Percentiles rank a stretch among this genome's conserved stretches.
Evolutionary conservation across 2,888 invertebrate genomes (phyloP).

Genomic region (Zygaena filipendulae): DNA sequence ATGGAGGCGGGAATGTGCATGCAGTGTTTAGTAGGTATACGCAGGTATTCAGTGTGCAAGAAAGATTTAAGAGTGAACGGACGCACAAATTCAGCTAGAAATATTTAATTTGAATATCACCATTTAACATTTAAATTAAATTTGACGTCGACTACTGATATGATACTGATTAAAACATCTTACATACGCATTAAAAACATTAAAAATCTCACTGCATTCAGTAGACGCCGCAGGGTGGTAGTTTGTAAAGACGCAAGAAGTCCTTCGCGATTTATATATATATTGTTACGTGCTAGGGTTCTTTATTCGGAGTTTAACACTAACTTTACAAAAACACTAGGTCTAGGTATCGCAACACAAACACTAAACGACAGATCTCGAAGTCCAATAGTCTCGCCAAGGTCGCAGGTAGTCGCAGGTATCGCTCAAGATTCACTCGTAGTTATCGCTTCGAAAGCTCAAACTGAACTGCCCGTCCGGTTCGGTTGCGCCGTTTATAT

Average conservation of each 20-base stretch:
- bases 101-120: slow-evolving; percentile 10
- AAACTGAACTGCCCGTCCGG: too few relatives aligned
- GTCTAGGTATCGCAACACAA: too few relatives aligned
- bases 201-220: slow-evolving; percentile 8
- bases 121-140: slow-evolving; percentile 9
- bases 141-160: slow-evolving; percentile 10
- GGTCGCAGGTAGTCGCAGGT: too few relatives aligned
- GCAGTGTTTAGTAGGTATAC: too few relatives aligned
- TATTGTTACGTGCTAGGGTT: too few relatives aligned
- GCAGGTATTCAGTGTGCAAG: slow-evolving; percentile 8
- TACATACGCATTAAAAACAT: slow-evolving; percentile 10
- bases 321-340: too few relatives aligned
- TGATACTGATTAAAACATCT: slow-evolving; percentile 9
- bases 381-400: too few relatives aligned
- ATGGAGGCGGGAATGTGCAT: slow-evolving; percentile 4
- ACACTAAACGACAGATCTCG: too few relatives aligned
- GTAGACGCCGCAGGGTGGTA: slow-evolving; percentile 9
- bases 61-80: slow-evolving; percentile 8
- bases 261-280: slow-evolving; percentile 3
- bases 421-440: too few relatives aligned
- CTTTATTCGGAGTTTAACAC: too few relatives aligned
- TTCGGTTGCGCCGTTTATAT: too few relatives aligned
- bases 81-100: slow-evolving; percentile 11
- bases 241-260: slow-evolving; percentile 6
- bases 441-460: too few relatives aligned